Percentiles rank a stretch among this genome's conserved stretches.
phyloP scores from a whole-genome alignment of 2,797 vertebrate genomes.

The Notolepis coatsorum region DNA sequence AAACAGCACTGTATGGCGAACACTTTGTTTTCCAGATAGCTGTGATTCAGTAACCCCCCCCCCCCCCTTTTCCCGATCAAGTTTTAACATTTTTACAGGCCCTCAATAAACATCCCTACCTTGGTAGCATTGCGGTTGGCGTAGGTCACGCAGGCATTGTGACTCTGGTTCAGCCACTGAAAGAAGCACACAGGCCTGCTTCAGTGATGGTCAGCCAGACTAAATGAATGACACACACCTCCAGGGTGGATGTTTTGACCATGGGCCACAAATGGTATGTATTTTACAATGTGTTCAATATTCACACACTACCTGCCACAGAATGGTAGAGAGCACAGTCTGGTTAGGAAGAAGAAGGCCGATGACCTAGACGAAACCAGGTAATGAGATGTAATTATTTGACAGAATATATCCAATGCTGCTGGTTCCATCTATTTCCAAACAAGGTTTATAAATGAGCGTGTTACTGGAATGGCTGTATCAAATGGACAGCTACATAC shows the following conservation, averaged over 20 bases:
- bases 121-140: constrained; percentile 92
- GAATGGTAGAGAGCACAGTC: constrained; percentile 88
- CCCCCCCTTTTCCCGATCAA: too few species aligned
- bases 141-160: constrained; percentile 92
- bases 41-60: constrained; percentile 21
- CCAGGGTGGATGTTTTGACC: constrained; percentile 21
- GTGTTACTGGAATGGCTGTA: constrained; percentile 2
- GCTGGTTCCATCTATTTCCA: constrained; percentile 58
- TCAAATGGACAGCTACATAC: constrained; percentile 40
- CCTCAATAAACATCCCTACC: too few species aligned
- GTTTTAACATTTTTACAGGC: too few species aligned
- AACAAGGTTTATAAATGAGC: constrained; percentile 18
- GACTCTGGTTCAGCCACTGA: constrained; percentile 93
- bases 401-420: constrained; percentile 68
- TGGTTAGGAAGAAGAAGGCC: constrained; percentile 91
- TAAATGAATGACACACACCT: too few species aligned
- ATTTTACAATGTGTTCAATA: constrained; percentile 16
- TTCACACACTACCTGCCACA: constrained; percentile 88
- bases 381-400: constrained; percentile 70
- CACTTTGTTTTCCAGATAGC: background rate
- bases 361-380: constrained; percentile 83
- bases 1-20: background rate
- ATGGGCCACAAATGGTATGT: constrained; percentile 48
- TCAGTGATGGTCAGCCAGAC: too few species aligned
- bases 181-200: too few species aligned